Evolutionary conservation across 2,113 vertebrate species (phyloP).

Genomic region (Edolisoma coerulescens): DNA sequence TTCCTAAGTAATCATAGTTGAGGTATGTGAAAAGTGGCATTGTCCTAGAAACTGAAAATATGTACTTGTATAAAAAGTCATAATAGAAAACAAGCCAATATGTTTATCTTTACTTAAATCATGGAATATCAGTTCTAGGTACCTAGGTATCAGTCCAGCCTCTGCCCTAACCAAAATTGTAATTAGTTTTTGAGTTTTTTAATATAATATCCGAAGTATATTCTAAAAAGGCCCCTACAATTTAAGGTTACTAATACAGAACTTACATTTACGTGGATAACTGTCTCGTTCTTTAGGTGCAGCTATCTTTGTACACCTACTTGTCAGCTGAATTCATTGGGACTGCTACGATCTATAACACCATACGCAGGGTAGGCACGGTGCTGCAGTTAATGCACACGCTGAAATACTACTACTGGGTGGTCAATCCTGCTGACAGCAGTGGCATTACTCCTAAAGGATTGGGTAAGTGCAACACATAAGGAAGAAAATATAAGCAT

Average conservation of each 20-base stretch:
- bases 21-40: background rate
- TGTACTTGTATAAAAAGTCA: background rate
- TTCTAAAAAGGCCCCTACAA: accelerated
- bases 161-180: background rate
- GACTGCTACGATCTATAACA: constrained; percentile 92
- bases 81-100: background rate
- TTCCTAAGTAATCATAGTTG: background rate
- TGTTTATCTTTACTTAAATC: background rate
- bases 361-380: constrained; percentile 93
- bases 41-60: background rate
- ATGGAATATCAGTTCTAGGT: background rate
- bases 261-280: background rate
- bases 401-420: constrained; percentile 97
- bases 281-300: constrained; percentile 74
- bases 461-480: constrained; percentile 77
- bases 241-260: background rate
- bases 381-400: constrained; percentile 95
- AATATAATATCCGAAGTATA: background rate
- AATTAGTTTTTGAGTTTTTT: background rate
- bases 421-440: constrained; percentile 85
- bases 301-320: constrained; percentile 92
- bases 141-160: background rate
- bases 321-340: constrained; percentile 96
- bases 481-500: background rate
- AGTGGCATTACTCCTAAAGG: constrained; percentile 89